Base-by-base conservation (phyloP, 2,113 vertebrate species). In the Leptobrachium leishanense region DNA sequence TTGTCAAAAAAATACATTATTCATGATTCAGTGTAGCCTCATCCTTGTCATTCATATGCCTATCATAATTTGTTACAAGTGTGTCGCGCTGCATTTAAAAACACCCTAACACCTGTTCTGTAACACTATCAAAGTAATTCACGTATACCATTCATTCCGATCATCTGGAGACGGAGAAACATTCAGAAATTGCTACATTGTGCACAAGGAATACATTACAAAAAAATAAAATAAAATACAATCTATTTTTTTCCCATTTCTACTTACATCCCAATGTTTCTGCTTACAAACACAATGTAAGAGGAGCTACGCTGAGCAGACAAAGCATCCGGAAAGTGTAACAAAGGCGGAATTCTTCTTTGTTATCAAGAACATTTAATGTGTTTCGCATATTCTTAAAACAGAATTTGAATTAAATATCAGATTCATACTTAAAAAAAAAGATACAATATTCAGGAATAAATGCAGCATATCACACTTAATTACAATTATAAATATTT, bases 401-500 rank as follows among this genome's bases (percentile, higher is more conserved):
- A 50, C 4, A 50, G 46, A 8, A 50, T 50, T 50, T 50, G 46
- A 31, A 31, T 31, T 31, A 31, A 31, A 1, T 50, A 50, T 50
- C 46, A 50, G 46, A 50, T 50, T 50, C 46, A 50, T 50, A 50
- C 4, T 50, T 50, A 50, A 50, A 5, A 5, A 50, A 50, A 50
- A 50, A 50, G 46, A 8, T 50, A 5, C 46, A 50, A 50, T 50
- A 50, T 50, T 50, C 4, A 5, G 8, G 4, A 4, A 1, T 50
- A 5, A 5, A 50, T 50, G 46, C 46, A 50, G 1, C 4, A 59
- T 7, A 59, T 59, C 1, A 59, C 46, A 50, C 46, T 59, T 15
- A 59, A 59, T 59, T 59, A 54, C 6, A 73, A 73, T 55, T 40
- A 74, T 67, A 75, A 84, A 65, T 82, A 82, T 87, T 93, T 91